Evolutionary conservation across 2,113 vertebrate species (phyloP), one percentile per base, ranked within the genome.

Genomic region (Megaceryle maxima): DNA sequence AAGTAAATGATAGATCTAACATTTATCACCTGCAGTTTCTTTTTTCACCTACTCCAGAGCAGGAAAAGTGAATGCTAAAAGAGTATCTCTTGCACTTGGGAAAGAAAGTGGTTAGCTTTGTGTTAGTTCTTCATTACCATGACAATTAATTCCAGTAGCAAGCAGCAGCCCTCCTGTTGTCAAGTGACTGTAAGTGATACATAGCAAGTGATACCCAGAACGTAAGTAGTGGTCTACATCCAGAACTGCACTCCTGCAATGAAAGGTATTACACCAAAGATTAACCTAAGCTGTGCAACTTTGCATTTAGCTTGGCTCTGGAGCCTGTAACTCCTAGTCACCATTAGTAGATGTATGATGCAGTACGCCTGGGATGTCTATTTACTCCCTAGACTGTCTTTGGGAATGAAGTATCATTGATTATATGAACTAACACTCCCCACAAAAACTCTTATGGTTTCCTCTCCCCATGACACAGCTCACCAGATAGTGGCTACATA

Each of bases 331-430:
- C 26, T 64, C 44, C 37, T 3, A 4, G 14, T 33, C 37, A 51
- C 16, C 33, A 35, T 18, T 31, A 59, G 76, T 2, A 83, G 56
- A 41, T 16, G 18, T 5, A 55, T 2, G 11, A 37, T 28, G n/a
- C 86, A 72, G 56, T 1, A 41, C 20, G 43, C 24, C 19, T 39
- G 75, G 43, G 64, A 24, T 1, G 0, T 60, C 12, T 26, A 60
- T 25, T 57, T 68, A 25, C 39, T 57, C 17, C 9, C 56, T 43
- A 66, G 33, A 15, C 24, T 44, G 55, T 6, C 43, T 60, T 63
- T 3, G 1, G 25, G 50, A 77, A 64, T 2, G 2, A 48, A 5
- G 4, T 10, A 20, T 14, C 60, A 29, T 2, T 3, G 73, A 63
- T 50, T 53, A 6, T 2, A 7, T 7, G 73, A 92, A 22, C 19